phyloP scores from a whole-genome alignment of 2,888 invertebrate species.

The Eupithecia pulchellata region DNA sequence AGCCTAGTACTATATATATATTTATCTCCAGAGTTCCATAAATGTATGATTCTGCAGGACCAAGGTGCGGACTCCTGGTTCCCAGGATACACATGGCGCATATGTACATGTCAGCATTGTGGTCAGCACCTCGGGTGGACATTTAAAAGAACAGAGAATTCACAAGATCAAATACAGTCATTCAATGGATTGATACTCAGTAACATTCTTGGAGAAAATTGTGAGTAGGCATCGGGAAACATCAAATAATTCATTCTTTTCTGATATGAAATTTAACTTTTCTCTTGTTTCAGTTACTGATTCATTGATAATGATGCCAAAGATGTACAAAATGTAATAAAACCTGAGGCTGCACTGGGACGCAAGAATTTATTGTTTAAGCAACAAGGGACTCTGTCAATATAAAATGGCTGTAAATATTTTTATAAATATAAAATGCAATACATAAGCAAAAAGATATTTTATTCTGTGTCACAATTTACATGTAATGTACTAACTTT shows the following conservation, averaged over 20 bases:
- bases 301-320: constrained; percentile 83
- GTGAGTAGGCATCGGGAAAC: constrained; percentile 58
- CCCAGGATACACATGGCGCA: constrained; percentile 87
- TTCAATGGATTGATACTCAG: constrained; percentile 79
- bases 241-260: background rate
- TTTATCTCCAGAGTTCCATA: too few relatives aligned
- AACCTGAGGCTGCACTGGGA: constrained; percentile 4
- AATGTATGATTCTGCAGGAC: constrained; percentile 60
- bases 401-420: constrained; percentile 12
- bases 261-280: background rate
- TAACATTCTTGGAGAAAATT: constrained; percentile 80
- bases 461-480: constrained; percentile 11
- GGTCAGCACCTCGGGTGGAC: constrained; percentile 87
- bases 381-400: background rate
- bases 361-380: background rate
- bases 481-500: background rate
- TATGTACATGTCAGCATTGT: constrained; percentile 87
- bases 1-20: too few relatives aligned
- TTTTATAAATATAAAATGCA: constrained; percentile 10
- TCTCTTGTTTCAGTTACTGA: constrained; percentile 80
- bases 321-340: constrained; percentile 73
- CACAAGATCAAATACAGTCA: constrained; percentile 53
- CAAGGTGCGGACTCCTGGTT: constrained; percentile 87
- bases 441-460: background rate
- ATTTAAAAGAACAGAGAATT: constrained; percentile 73